Evolutionary conservation across 2,888 invertebrate genomes (phyloP).

Genomic region (Andrena hattorfiana): DNA sequence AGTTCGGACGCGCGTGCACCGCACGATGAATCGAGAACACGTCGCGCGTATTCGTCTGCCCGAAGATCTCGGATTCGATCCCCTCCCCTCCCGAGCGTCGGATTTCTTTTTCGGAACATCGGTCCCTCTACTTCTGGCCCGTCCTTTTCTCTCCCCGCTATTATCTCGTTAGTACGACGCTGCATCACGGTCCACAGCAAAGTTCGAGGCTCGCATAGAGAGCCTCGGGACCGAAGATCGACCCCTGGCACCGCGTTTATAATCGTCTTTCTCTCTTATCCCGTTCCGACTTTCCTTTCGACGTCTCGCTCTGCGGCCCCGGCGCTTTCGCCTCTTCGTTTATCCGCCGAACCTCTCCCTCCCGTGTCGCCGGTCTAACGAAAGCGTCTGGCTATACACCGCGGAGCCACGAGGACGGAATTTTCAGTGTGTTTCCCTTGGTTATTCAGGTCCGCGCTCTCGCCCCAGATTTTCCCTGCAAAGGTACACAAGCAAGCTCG

Average conservation of each 20-base stretch:
- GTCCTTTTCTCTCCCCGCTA: conserved; percentile 61
- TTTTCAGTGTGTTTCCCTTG: conserved; percentile 59
- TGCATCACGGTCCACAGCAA: conserved; percentile 61
- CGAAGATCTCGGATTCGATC: conserved; percentile 49
- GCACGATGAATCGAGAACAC: conserved; percentile 67
- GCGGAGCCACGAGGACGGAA: conserved; percentile 53
- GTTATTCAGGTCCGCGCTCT: conserved; percentile 61
- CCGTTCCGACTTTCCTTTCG: conserved; percentile 3
- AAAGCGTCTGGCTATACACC: conserved; percentile 27
- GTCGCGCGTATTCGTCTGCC: conserved; percentile 54
- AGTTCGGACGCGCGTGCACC: conserved; percentile 45
- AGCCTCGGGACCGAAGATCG: conserved; percentile 43
- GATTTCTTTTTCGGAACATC: conserved; percentile 44
- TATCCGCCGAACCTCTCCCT: not conserved
- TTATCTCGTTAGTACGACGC: conserved; percentile 64
- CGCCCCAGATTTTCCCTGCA: conserved; percentile 62
- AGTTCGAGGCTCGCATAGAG: conserved; percentile 60
- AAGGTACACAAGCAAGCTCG: conserved; percentile 48
- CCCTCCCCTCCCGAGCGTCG: conserved; percentile 31
- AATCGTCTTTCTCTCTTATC: conserved; percentile 20
- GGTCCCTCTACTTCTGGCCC: conserved; percentile 9
- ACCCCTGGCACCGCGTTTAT: conserved; percentile 43
- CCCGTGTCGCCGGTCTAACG: conserved; percentile 8
- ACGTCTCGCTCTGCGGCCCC: conserved; percentile 41
- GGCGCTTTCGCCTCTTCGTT: conserved; percentile 26